Evolutionary conservation across 2,797 vertebrate species (phyloP).

Genomic region (Amblyraja radiata): DNA sequence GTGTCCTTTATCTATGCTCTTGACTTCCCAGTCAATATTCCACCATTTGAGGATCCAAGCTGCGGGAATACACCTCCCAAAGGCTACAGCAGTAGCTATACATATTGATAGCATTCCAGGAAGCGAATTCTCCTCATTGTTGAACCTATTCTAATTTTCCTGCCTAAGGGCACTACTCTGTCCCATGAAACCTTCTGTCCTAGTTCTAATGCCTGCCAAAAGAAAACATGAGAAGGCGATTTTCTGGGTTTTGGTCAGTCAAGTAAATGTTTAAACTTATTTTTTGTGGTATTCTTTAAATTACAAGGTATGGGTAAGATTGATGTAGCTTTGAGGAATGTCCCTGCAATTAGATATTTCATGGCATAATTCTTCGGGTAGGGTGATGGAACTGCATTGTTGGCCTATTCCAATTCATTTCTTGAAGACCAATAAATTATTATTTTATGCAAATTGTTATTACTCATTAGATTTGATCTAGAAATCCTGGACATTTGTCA

Average conservation of each 20-base stretch:
- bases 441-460: too few species aligned
- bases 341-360: too few species aligned
- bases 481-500: too few species aligned
- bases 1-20: too few species aligned
- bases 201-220: not conserved
- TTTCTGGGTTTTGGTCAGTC: not conserved
- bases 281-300: not conserved
- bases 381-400: too few species aligned
- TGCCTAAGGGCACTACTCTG: not conserved
- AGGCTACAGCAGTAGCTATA: not conserved
- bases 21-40: too few species aligned
- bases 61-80: too few species aligned
- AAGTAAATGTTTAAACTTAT: not conserved
- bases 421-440: too few species aligned
- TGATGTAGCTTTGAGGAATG: not conserved
- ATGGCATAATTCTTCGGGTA: too few species aligned
- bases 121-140: not conserved
- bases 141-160: not conserved
- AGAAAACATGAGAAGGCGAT: not conserved
- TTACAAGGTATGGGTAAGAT: not conserved
- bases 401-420: too few species aligned
- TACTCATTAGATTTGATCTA: too few species aligned
- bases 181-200: not conserved
- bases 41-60: too few species aligned
- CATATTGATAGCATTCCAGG: not conserved